A percentile compares a stretch with the other conserved stretches of the same genome.
Conservation (phyloP, 2,888 invertebrate species). For the Loripinus fragilis region DNA sequence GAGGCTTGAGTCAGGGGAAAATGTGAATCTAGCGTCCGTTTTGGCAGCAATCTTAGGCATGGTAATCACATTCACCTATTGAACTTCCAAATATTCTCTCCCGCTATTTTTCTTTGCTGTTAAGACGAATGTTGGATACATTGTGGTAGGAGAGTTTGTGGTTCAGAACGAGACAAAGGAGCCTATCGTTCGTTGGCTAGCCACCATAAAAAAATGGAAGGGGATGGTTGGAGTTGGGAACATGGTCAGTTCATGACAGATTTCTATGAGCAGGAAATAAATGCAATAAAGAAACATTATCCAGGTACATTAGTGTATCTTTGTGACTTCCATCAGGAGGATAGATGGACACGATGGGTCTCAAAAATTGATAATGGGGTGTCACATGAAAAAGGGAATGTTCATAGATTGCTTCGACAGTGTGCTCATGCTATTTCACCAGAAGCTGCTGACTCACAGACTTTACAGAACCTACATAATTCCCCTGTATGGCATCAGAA, state of each 20-base stretch:
- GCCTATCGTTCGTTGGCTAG: not conserved
- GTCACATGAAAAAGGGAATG: conserved; percentile 1
- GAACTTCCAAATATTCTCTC: conserved; percentile 43
- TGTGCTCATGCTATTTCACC: conserved; percentile 10
- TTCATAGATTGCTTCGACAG: not conserved
- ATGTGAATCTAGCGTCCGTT: too few relatives aligned
- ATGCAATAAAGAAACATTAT: not conserved
- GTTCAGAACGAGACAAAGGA: conserved; percentile 37
- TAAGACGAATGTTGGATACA: conserved; percentile 26
- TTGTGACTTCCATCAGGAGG: conserved; percentile 45
- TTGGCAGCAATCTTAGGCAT: too few relatives aligned
- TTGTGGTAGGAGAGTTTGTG: conserved; percentile 45
- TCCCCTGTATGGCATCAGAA: not conserved
- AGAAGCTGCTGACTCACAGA: not conserved
- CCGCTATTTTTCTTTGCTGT: conserved; percentile 49
- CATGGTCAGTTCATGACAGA: not conserved
- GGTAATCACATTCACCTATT: conserved; percentile 45
- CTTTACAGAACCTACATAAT: not conserved
- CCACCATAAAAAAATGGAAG: not conserved
- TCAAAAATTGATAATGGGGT: conserved; percentile 29
- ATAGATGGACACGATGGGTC: conserved; percentile 47
- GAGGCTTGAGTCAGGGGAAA: too few relatives aligned
- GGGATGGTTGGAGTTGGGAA: not conserved
- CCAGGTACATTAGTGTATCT: conserved; percentile 19
- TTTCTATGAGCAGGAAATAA: not conserved